A percentile compares a stretch with the other conserved stretches of the same genome.
These are phyloP conservation scores for Petrolisthes cinctipes DNA, from an alignment of 2,888 invertebrate species.

Conservation along the genomic window DNA sequence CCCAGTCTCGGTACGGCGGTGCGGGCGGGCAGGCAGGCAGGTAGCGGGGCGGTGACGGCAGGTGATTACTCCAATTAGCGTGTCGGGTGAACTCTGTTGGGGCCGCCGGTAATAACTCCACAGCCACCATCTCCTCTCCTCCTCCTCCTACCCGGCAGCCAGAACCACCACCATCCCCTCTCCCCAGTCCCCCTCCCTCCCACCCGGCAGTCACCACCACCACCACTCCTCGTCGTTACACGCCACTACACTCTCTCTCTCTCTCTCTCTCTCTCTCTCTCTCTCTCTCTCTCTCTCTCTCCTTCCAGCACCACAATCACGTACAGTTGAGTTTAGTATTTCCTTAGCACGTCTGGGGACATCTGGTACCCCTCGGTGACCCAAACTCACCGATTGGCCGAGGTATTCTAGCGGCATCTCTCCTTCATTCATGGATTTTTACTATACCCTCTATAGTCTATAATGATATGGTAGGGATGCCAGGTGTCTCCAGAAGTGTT, in stretches of 20 bases:
- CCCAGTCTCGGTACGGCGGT: neutral
- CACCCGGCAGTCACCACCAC: neutral
- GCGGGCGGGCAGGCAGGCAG: neutral
- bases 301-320: neutral
- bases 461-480: no score
- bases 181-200: neutral
- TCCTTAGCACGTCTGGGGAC: no score
- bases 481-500: no score
- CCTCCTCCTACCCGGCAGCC: neutral
- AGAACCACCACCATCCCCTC: neutral
- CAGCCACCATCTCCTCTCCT: neutral
- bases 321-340: no score
- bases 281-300: neutral
- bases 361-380: no score
- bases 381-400: no score
- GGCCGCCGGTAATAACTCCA: slow-evolving; percentile 6
- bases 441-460: no score
- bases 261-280: neutral
- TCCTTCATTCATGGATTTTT: no score
- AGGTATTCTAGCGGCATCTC: no score
- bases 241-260: no score
- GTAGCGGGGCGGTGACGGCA: slow-evolving; percentile 21
- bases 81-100: slow-evolving; percentile 4
- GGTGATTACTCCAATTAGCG: slow-evolving; percentile 35
- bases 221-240: no score